A percentile compares a stretch with the other conserved stretches of the same genome.
Evolutionary conservation across 2,888 invertebrate species (phyloP).

Genomic region (Pardosa pseudoannulata): DNA sequence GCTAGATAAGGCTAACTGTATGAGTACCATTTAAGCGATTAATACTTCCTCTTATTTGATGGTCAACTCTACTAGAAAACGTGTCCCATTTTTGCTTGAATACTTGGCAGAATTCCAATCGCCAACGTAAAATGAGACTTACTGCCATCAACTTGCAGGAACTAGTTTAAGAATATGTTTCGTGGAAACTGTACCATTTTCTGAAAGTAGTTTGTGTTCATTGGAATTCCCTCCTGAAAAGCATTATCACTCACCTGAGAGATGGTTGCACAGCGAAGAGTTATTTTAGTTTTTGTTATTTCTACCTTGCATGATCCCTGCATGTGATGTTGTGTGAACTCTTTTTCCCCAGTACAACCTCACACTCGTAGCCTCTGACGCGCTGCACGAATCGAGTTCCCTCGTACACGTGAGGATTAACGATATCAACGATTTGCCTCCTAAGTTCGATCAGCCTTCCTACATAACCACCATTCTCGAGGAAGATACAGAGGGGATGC

Average conservation of each 20-base stretch:
- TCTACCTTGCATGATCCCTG: constrained; percentile 74
- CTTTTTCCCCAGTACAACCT: constrained; percentile 85
- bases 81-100: too few species aligned
- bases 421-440: constrained; percentile 93
- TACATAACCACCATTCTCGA: constrained; percentile 87
- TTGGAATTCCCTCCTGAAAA: too few species aligned
- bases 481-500: constrained; percentile 83
- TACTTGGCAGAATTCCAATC: too few species aligned
- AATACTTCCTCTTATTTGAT: too few species aligned
- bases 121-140: too few species aligned
- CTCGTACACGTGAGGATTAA: constrained; percentile 88
- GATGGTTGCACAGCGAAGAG: neutral
- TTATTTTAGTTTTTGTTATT: constrained; percentile 74
- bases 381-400: constrained; percentile 91
- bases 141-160: too few species aligned
- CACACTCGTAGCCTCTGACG: constrained; percentile 92
- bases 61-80: too few species aligned
- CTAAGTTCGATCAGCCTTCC: constrained; percentile 85
- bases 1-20: too few species aligned
- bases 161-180: too few species aligned
- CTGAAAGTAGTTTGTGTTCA: too few species aligned
- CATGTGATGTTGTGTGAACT: constrained; percentile 42
- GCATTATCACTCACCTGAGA: neutral
- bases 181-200: too few species aligned
- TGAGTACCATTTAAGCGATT: too few species aligned